Base-by-base conservation (phyloP, 2,888 invertebrate species). In the Spilarctia lutea region DNA sequence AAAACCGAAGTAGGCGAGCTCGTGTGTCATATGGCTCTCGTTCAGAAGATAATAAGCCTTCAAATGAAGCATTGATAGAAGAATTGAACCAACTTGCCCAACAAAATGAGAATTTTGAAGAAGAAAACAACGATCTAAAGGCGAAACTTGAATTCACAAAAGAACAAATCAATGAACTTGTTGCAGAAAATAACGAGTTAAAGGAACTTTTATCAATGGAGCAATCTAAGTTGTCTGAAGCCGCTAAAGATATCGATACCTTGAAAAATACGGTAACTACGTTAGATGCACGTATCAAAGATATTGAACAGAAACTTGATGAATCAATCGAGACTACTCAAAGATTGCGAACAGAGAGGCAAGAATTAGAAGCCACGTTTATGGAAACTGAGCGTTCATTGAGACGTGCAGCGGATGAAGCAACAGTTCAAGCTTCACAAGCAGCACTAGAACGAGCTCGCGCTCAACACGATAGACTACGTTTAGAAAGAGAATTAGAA, bases 381-480 rank as follows among this genome's bases (percentile, higher is more conserved):
- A 83, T 91, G 79, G 94, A 97, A 75, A 96, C 95, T 27, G 96
- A 97, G 74, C 96, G 97, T 30, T 91, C 94, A 0, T 89, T 98
- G n/a, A 96, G 97, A 74, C 96, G 97, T 75, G 97, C 97, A 73
- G 94, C 98, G 24, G 98, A 98, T 86, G 97, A 97, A 79, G 96
- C 97, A 0, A 97, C 97, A 0, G 94, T 98, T n/a, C 96, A 97
- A 79, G 97, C 97, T 33, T 98, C 98, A 0, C 97, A 97, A 87
- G 97, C 97, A 0, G 96, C 97, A 1, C 93, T 98, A 60, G 98
- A 98, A 85, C 96, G 98, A 84, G 97, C 97, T 0, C 97, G 97
- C 81, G 96, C 97, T 4, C 96, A 97, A 73, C 97, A 97, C 81
- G 98, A 98, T 68, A 97, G 97, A 81, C 87, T 97, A 42, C 96